Evolutionary conservation across 2,113 vertebrate species (phyloP).

Genomic region (Panthera uncia): DNA sequence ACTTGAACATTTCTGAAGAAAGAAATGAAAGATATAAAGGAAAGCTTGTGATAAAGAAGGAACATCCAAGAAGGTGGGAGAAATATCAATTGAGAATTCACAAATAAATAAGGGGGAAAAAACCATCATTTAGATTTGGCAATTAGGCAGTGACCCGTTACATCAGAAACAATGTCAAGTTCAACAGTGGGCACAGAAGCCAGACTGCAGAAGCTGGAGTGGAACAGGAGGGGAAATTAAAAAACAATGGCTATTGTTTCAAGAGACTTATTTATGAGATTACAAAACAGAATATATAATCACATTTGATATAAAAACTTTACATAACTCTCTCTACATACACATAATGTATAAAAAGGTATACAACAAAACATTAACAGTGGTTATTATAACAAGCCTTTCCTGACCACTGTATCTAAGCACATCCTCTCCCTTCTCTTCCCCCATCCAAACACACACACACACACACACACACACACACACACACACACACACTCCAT

Average conservation of each 20-base stretch:
- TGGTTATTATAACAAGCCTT: background rate
- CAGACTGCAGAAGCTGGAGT: background rate
- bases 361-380: background rate
- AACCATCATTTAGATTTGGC: background rate
- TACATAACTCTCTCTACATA: background rate
- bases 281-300: background rate
- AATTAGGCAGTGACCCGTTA: background rate
- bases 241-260: conserved; percentile 1
- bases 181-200: background rate
- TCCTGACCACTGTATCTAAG: background rate
- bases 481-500: background rate
- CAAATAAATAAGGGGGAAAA: background rate
- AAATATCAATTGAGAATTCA: conserved; percentile 21
- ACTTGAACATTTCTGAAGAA: background rate
- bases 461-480: conserved; percentile 4
- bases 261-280: background rate
- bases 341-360: background rate
- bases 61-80: background rate
- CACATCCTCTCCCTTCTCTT: background rate
- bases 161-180: background rate
- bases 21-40: background rate
- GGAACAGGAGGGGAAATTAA: background rate
- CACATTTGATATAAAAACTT: conserved; percentile 12
- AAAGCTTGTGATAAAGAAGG: background rate
- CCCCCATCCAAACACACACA: background rate